Conservation (phyloP, 2,797 vertebrate species). For the Enteromius paludinosus region DNA sequence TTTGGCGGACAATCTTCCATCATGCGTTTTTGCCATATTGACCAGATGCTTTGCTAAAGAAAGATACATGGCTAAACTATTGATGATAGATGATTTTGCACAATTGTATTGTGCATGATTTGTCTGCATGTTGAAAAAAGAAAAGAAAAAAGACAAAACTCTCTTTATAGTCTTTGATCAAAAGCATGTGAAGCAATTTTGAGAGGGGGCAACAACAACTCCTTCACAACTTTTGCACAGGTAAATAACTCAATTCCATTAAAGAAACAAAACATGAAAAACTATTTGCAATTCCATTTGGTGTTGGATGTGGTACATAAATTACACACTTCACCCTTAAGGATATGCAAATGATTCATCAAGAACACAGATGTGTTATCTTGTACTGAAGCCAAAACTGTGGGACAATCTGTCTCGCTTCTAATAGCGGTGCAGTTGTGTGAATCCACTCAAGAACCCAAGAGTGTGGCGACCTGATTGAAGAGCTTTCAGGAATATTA, state of each 20-base stretch:
- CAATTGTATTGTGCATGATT: neutral
- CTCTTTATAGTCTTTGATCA: neutral
- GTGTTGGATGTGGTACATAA: neutral
- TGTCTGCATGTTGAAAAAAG: neutral
- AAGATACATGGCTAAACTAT: neutral
- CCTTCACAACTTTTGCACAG: neutral
- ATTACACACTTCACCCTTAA: slow-evolving; percentile 34
- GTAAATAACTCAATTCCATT: slow-evolving; percentile 10
- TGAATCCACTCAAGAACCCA: slow-evolving; percentile 16
- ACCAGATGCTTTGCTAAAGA: neutral
- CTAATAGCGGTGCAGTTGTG: neutral
- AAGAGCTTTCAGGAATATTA: slow-evolving; percentile 41
- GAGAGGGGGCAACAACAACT: neutral
- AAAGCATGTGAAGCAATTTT: neutral
- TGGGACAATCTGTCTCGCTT: slow-evolving; percentile 6
- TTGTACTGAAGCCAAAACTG: neutral
- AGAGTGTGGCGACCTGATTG: slow-evolving; percentile 45
- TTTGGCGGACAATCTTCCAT: too few species aligned
- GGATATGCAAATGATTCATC: slow-evolving; percentile 22
- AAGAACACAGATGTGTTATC: slow-evolving; percentile 14
- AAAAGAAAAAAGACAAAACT: neutral
- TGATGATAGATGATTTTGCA: neutral
- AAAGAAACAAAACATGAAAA: neutral
- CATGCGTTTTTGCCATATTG: neutral
- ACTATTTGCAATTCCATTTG: slow-evolving; percentile 8